Conservation (phyloP, 2,113 vertebrate species). For the Galbula dea region DNA sequence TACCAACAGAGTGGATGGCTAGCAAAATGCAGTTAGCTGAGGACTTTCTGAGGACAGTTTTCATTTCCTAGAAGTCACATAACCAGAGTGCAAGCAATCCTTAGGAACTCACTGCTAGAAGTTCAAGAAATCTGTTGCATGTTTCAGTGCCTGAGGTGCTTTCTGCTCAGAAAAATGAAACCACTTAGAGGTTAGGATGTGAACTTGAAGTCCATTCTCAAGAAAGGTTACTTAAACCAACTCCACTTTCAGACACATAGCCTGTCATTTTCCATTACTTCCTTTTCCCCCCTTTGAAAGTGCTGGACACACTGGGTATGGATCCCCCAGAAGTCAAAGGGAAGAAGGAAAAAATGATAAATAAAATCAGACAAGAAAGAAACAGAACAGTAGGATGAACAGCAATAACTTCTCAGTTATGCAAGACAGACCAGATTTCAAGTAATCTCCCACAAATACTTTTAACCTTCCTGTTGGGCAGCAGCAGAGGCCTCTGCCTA, state of each 20-base stretch:
- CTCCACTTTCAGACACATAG: not conserved
- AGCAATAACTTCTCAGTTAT: not conserved
- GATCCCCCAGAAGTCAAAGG: not conserved
- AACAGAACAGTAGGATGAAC: not conserved
- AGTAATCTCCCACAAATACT: not conserved
- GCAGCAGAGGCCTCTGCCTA: not conserved
- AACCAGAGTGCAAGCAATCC: not conserved
- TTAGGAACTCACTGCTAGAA: not conserved
- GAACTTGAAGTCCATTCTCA: not conserved
- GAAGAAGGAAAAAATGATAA: not conserved
- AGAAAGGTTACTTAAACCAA: not conserved
- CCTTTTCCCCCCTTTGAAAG: not conserved
- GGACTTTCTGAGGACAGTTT: not conserved
- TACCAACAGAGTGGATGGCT: not conserved
- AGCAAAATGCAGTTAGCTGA: not conserved
- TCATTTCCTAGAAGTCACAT: not conserved
- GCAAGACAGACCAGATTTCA: not conserved
- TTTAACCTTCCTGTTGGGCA: not conserved
- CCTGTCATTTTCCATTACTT: not conserved
- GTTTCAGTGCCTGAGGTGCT: not conserved
- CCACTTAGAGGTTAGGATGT: not conserved
- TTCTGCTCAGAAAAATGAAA: not conserved
- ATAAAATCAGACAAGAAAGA: not conserved
- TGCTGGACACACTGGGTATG: rapidly evolving
- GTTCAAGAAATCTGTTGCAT: not conserved